phyloP scores from a whole-genome alignment of 2,113 vertebrate species.

The Brienomyrus longianalis region DNA sequence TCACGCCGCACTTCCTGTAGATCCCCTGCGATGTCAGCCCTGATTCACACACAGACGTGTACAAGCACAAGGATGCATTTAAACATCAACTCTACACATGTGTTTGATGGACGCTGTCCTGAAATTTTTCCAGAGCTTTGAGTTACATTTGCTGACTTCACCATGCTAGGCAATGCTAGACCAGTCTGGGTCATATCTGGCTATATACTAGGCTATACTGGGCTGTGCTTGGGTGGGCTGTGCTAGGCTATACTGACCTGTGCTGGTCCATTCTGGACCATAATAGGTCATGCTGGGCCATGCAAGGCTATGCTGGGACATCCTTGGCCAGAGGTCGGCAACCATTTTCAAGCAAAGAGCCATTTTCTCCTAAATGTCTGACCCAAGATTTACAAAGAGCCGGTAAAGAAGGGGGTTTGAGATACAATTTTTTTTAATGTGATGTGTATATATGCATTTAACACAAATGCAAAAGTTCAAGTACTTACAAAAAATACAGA shows the following conservation, averaged over 20 bases:
- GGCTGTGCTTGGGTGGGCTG: not conserved
- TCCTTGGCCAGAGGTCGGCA: not conserved
- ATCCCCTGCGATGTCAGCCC: slow-evolving; percentile 69
- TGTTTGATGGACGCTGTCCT: not conserved
- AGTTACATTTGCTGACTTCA: not conserved
- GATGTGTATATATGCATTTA: too few relatives aligned
- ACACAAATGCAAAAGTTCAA: too few relatives aligned
- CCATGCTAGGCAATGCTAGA: not conserved
- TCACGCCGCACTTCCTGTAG: slow-evolving; percentile 72
- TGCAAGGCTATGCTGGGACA: not conserved
- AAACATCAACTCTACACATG: not conserved
- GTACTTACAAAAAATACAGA: too few relatives aligned
- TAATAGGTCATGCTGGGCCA: not conserved
- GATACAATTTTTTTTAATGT: too few relatives aligned
- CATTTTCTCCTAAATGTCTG: too few relatives aligned
- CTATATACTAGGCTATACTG: not conserved
- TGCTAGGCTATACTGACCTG: not conserved
- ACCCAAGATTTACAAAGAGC: too few relatives aligned
- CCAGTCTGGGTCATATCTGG: not conserved
- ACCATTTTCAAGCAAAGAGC: too few relatives aligned
- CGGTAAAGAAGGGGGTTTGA: too few relatives aligned
- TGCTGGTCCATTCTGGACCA: not conserved
- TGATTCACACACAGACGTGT: slow-evolving; percentile 31
- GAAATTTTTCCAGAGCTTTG: not conserved
- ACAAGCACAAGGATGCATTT: not conserved